Percentiles rank a stretch among this genome's conserved stretches.
phyloP scores from a whole-genome alignment of 2,888 invertebrate genomes.

The Temnothorax unifasciatus region DNA sequence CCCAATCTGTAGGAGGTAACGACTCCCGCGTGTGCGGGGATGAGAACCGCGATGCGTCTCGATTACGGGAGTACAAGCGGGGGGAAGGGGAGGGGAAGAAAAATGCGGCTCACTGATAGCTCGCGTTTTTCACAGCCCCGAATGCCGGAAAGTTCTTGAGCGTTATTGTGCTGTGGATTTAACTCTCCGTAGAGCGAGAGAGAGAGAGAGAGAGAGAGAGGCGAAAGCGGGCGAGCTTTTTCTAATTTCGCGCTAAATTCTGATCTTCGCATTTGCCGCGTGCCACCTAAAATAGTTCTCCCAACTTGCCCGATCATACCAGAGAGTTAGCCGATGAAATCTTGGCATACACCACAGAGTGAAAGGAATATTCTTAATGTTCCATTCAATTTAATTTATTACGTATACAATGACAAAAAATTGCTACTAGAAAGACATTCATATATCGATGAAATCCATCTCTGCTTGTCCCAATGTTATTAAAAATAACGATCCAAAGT shows the following conservation, averaged over 20 bases:
- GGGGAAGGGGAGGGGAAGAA: conserved; percentile 5
- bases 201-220: not conserved
- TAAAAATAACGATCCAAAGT: conserved; percentile 1
- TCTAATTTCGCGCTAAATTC: conserved; percentile 34
- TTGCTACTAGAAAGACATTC: not conserved
- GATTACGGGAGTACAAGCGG: conserved; percentile 48
- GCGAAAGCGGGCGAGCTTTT: not conserved
- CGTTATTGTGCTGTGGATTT: conserved; percentile 31
- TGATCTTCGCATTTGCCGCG: conserved; percentile 37
- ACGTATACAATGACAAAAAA: not conserved
- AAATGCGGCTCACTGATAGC: conserved; percentile 53
- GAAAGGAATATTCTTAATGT: not conserved
- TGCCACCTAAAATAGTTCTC: conserved; percentile 15
- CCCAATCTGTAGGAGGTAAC: conserved; percentile 56
- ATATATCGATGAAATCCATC: not conserved
- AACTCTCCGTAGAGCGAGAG: not conserved
- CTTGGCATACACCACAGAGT: not conserved
- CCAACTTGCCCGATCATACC: not conserved
- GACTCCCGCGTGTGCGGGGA: conserved; percentile 51
- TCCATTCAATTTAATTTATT: conserved; percentile 19
- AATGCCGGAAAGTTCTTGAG: conserved; percentile 41
- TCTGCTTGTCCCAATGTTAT: not conserved
- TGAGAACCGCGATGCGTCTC: conserved; percentile 53
- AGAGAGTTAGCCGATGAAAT: not conserved
- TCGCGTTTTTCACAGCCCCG: conserved; percentile 33